phyloP scores from a whole-genome alignment of 2,797 vertebrate species.

The Nyctalus aviator region DNA sequence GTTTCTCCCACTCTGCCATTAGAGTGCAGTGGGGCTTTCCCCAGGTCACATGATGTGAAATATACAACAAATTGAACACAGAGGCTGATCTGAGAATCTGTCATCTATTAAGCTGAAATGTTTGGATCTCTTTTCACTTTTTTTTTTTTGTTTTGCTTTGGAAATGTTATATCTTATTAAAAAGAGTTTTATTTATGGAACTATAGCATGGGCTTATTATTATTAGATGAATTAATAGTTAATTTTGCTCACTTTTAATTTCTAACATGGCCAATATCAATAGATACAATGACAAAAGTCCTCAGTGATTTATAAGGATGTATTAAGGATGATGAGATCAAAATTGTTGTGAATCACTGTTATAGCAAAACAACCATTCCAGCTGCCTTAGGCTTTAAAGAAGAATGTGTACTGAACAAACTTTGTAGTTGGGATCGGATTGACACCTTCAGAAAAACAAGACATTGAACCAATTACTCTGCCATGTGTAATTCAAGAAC shows the following conservation, averaged over 20 bases:
- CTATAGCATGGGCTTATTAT: not conserved
- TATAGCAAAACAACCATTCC: not conserved
- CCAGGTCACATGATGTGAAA: not conserved
- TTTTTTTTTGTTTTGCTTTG: not conserved
- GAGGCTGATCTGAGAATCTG: not conserved
- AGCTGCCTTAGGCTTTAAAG: not conserved
- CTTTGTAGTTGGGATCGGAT: not conserved
- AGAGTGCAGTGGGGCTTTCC: not conserved
- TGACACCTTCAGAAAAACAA: not conserved
- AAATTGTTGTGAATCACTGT: not conserved
- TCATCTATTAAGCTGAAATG: not conserved
- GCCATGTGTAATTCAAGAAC: not conserved
- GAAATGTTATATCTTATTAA: not conserved
- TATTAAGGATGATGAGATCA: not conserved
- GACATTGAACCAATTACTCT: not conserved
- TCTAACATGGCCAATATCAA: not conserved
- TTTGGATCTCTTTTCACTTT: not conserved
- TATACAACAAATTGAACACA: not conserved
- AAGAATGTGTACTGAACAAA: not conserved
- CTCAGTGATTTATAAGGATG: not conserved
- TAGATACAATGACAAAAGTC: not conserved
- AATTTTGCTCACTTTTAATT: not conserved
- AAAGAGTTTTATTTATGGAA: slow-evolving; percentile 1
- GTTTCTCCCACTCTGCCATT: not conserved
- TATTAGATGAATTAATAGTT: not conserved